Conservation (phyloP, 2,113 vertebrate species). For the Hyperopisus bebe region DNA sequence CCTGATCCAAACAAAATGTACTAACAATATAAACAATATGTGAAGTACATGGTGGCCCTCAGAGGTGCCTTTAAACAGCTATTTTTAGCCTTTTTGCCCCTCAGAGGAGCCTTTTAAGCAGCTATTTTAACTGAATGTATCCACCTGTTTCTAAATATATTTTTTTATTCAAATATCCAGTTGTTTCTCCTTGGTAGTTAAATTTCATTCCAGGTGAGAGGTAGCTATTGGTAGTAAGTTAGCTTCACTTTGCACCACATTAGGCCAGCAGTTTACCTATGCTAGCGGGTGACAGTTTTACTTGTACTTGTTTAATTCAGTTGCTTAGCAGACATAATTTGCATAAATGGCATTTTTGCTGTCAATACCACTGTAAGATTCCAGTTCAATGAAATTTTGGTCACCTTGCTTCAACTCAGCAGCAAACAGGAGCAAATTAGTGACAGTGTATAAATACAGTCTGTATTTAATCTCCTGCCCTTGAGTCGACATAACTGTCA, state of each 20-base stretch:
- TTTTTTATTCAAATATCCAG: neutral
- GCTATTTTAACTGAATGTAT: neutral
- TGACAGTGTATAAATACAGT: neutral
- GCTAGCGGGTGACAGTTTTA: neutral
- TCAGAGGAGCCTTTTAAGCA: neutral
- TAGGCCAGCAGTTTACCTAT: neutral
- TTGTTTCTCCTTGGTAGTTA: neutral
- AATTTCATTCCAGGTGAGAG: neutral
- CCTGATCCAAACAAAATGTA: neutral
- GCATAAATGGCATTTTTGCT: neutral
- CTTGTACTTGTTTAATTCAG: neutral
- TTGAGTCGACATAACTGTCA: neutral
- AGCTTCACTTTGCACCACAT: neutral
- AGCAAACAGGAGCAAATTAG: neutral
- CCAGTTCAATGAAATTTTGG: neutral
- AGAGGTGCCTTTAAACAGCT: neutral
- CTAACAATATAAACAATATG: neutral
- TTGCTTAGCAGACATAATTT: neutral
- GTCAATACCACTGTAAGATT: neutral
- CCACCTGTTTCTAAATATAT: neutral
- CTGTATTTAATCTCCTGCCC: neutral
- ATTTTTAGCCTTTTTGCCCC: neutral
- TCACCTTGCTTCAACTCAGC: neutral
- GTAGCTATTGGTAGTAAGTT: neutral
- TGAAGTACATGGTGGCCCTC: neutral